phyloP scores from a whole-genome alignment of 2,888 invertebrate genomes.

The Rhimphoctona megacephalus region DNA sequence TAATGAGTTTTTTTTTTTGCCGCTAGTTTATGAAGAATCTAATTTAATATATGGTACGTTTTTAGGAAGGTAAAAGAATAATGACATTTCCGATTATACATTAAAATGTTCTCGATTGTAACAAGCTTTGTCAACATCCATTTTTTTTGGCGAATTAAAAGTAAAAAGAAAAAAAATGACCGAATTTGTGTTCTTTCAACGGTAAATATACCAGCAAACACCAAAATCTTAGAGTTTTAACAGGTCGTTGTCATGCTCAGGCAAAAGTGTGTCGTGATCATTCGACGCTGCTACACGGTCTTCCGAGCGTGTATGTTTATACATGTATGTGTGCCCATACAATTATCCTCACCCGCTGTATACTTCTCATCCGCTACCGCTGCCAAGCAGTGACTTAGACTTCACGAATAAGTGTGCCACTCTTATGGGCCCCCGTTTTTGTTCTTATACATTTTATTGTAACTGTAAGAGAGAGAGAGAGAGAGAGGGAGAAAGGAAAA shows the following conservation, averaged over 20 bases:
- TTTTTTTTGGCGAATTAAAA: neutral
- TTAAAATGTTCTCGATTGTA: neutral
- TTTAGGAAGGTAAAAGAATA: too few relatives aligned
- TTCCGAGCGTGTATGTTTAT: constrained; percentile 10
- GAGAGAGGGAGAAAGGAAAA: neutral
- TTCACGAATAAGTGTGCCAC: constrained; percentile 70
- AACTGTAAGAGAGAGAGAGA: neutral
- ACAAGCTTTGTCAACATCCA: neutral
- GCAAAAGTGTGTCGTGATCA: constrained; percentile 63
- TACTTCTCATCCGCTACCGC: constrained; percentile 42
- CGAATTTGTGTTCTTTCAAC: neutral
- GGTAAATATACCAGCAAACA: neutral
- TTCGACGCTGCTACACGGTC: constrained; percentile 26
- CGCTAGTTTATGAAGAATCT: too few relatives aligned
- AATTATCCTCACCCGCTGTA: constrained; percentile 13
- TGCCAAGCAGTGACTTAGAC: constrained; percentile 69
- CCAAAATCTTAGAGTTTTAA: constrained; percentile 22
- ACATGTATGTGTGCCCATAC: constrained; percentile 17
- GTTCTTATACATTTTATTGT: constrained; percentile 26
- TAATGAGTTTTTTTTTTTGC: too few relatives aligned
- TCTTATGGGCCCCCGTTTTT: constrained; percentile 28
- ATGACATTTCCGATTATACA: neutral
- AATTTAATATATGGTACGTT: too few relatives aligned
- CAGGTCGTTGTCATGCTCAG: constrained; percentile 20
- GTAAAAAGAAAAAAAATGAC: neutral